These are phyloP conservation scores for Philhelius pedissequus DNA, from an alignment of 2,888 invertebrate species.

Conservation along the genomic window DNA sequence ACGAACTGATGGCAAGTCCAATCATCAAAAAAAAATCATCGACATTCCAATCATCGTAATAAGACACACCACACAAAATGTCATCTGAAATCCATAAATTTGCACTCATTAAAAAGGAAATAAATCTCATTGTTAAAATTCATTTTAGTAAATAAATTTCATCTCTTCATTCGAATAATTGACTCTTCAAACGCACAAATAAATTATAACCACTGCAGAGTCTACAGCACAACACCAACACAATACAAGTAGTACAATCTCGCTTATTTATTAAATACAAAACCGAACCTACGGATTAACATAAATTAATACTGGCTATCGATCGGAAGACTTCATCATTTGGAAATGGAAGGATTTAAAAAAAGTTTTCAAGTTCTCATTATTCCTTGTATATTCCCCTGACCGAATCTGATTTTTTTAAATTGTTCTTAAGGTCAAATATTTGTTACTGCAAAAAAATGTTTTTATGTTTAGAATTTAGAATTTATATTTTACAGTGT, in stretches of 20 bases:
- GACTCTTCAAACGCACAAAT: constrained; percentile 7
- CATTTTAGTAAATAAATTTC: not conserved
- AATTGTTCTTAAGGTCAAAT: not conserved
- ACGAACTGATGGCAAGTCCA: too few relatives aligned
- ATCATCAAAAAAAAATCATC: too few relatives aligned
- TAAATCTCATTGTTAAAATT: not conserved
- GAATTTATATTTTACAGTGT: too few relatives aligned
- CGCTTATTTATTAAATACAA: not conserved
- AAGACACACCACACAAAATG: not conserved
- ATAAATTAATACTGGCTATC: constrained; percentile 27
- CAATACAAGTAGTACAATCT: not conserved
- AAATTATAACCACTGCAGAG: constrained; percentile 8
- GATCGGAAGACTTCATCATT: not conserved
- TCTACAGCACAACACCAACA: not conserved
- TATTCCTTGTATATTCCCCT: constrained; percentile 15
- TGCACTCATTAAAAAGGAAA: not conserved
- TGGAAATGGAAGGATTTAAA: not conserved
- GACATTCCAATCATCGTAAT: not conserved
- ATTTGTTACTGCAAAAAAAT: not conserved
- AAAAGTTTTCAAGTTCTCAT: constrained; percentile 28
- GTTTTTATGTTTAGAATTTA: too few relatives aligned
- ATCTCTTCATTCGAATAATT: not conserved
- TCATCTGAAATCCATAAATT: not conserved
- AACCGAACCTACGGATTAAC: not conserved
- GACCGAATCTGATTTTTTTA: not conserved